Base-by-base conservation (phyloP, 2,797 vertebrate genomes). In the Acrossocheilus wenchowensis region DNA sequence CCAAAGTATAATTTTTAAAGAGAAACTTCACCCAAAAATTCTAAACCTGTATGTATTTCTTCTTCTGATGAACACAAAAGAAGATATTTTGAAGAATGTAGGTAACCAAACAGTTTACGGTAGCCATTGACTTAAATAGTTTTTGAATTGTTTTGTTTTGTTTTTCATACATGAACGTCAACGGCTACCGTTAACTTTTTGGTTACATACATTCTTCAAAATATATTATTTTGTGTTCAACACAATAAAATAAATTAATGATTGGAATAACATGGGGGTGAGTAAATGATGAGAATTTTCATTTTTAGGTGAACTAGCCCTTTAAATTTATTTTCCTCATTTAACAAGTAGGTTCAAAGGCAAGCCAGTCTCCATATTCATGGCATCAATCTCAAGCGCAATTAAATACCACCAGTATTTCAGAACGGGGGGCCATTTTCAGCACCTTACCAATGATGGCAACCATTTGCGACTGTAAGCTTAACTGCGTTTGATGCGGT, bases 391-490 rank as follows among this genome's bases (percentile, higher is more conserved):
- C 15, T 84, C 10, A 11, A 41, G 43, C 19, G 21, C 39, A 75
- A 34, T 36, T 6, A 74, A 83, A 39, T 41, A 4, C 23, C 17
- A 43, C 43, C 17, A 62, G 43, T 88, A 43, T 77, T 71, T 86
- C 3, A 88, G 41, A 7, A 73, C 15, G 30, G 52, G 5, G 26
- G 57, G 41, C 14, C 34, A 45, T 78, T 30, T 86, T 79, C 12
- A 82, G 43, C 17, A 34, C 21, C 30, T 64, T 17, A 6, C 10
- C 15, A 39, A 7, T 64, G 21, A 83, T 2, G 10, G 17, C 17
- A 83, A 45, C 48, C 23, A 21, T 82, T 82, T 82, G 5, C 4
- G 6, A 62, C 64, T 43, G 8, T 41, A 80, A 75, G 43, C 50
- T 39, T 45, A 79, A 62, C 4, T 78, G 69, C 34, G 39, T 54